Percentiles rank a stretch among this genome's conserved stretches.
These are phyloP conservation scores for Sebastes kiyomatsui DNA, from an alignment of 2,797 vertebrate genomes.

Conservation along the genomic window DNA sequence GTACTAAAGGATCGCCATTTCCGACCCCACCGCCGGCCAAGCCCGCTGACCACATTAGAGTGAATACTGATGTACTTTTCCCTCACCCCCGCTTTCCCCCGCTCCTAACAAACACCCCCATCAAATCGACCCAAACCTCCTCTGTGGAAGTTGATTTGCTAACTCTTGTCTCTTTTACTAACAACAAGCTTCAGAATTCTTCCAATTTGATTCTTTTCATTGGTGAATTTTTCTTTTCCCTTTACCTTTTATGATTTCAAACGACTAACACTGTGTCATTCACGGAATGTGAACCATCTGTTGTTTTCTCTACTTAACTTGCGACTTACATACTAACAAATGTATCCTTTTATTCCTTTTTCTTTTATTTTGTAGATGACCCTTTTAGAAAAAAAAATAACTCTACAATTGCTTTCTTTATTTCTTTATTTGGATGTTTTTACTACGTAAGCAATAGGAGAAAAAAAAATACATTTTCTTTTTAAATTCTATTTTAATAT, in stretches of 20 bases:
- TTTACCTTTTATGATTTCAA: constrained; percentile 76
- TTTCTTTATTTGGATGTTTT: constrained; percentile 81
- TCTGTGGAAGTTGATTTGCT: constrained; percentile 79
- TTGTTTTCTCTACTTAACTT: constrained; percentile 86
- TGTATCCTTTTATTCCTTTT: constrained; percentile 74
- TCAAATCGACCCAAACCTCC: constrained; percentile 56
- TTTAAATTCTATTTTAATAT: constrained; percentile 31
- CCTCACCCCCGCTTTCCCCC: constrained; percentile 31
- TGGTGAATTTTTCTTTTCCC: constrained; percentile 74
- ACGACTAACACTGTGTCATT: constrained; percentile 92
- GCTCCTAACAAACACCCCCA: constrained; percentile 49
- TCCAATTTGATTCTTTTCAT: constrained; percentile 79
- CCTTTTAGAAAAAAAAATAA: constrained; percentile 58
- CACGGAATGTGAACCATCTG: constrained; percentile 90
- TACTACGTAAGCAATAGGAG: constrained; percentile 11
- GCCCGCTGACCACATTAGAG: constrained; percentile 63
- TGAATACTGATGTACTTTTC: constrained; percentile 60
- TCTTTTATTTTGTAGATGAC: constrained; percentile 57
- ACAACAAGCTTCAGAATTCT: constrained; percentile 82
- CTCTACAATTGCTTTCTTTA: constrained; percentile 74
- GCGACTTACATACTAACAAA: constrained; percentile 89
- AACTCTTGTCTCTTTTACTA: constrained; percentile 88
- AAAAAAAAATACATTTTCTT: constrained; percentile 21
- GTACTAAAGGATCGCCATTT: constrained; percentile 22
- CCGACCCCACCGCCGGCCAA: constrained; percentile 23